Conservation (phyloP, 2,113 vertebrate species). For the Trematomus loennbergii region DNA sequence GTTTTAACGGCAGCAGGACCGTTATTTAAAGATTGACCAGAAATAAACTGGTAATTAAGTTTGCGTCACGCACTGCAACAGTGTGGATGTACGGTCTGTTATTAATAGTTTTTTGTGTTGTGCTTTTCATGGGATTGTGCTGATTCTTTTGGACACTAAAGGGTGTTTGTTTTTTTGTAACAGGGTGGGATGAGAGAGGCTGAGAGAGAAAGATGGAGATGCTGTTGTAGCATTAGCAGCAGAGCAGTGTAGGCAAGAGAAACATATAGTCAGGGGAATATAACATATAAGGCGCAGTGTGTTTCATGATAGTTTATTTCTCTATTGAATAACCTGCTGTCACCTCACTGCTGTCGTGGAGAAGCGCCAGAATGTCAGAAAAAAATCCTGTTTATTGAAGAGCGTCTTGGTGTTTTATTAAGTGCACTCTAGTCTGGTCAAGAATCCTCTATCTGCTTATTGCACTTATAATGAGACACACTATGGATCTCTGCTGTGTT, state of each 20-base stretch:
- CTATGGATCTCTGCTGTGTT: constrained; percentile 26
- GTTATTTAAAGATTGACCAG: constrained; percentile 10
- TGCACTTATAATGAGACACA: constrained; percentile 45
- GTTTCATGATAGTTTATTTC: not conserved
- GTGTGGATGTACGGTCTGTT: not conserved
- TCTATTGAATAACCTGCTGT: constrained; percentile 11
- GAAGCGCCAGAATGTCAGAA: not conserved
- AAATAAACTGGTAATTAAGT: constrained; percentile 14
- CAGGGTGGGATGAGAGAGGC: not conserved
- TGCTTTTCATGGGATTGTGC: not conserved
- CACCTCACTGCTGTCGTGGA: constrained; percentile 1
- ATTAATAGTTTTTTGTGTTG: constrained; percentile 4
- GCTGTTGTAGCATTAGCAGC: not conserved
- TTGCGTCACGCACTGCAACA: not conserved
- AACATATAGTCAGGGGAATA: not conserved
- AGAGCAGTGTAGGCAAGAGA: not conserved
- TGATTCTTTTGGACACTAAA: not conserved
- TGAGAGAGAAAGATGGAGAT: not conserved
- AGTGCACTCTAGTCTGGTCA: constrained; percentile 64
- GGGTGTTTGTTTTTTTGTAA: not conserved
- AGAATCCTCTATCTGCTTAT: constrained; percentile 69
- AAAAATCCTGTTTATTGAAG: constrained; percentile 50
- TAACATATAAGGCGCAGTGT: not conserved
- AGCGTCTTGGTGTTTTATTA: constrained; percentile 68
- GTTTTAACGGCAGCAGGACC: constrained; percentile 5